phyloP scores from a whole-genome alignment of 2,888 invertebrate genomes.

The Nemotelus pantherinus region DNA sequence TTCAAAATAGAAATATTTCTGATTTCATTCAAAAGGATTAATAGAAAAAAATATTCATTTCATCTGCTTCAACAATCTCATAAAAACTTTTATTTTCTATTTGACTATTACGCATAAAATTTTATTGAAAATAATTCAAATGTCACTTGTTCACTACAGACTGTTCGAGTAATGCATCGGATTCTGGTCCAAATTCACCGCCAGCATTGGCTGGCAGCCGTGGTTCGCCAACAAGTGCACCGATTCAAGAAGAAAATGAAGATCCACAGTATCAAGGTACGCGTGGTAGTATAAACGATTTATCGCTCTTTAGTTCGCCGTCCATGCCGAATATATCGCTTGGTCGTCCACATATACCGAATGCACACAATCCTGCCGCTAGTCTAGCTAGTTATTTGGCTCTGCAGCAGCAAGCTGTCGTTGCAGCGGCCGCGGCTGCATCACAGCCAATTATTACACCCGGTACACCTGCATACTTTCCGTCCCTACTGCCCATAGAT shows the following conservation, averaged over 20 bases:
- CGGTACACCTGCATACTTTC: conserved; percentile 61
- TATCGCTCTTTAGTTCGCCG: conserved; percentile 90
- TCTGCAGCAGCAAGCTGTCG: conserved; percentile 57
- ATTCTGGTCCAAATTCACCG: conserved; percentile 81
- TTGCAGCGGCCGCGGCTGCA: conserved; percentile 54
- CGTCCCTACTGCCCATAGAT: conserved; percentile 59
- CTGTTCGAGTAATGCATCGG: conserved; percentile 72
- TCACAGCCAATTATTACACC: conserved; percentile 53
- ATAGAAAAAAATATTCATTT: conserved; percentile 3
- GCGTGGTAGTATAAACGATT: conserved; percentile 76
- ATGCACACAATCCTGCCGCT: conserved; percentile 57
- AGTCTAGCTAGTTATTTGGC: conserved; percentile 62
- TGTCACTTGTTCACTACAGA: conserved; percentile 58
- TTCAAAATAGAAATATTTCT: no score
- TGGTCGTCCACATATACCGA: conserved; percentile 78
- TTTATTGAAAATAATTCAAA: conserved; percentile 1
- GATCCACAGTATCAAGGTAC: conserved; percentile 71
- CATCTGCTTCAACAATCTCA: neutral
- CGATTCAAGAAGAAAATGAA: conserved; percentile 86
- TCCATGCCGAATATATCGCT: conserved; percentile 97
- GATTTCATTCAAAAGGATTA: neutral
- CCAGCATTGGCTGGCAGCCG: conserved; percentile 71
- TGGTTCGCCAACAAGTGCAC: conserved; percentile 74
- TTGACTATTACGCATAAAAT: neutral
- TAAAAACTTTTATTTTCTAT: neutral